Evolutionary conservation across 2,113 vertebrate genomes (phyloP).

Genomic region (Ifrita kowaldi): DNA sequence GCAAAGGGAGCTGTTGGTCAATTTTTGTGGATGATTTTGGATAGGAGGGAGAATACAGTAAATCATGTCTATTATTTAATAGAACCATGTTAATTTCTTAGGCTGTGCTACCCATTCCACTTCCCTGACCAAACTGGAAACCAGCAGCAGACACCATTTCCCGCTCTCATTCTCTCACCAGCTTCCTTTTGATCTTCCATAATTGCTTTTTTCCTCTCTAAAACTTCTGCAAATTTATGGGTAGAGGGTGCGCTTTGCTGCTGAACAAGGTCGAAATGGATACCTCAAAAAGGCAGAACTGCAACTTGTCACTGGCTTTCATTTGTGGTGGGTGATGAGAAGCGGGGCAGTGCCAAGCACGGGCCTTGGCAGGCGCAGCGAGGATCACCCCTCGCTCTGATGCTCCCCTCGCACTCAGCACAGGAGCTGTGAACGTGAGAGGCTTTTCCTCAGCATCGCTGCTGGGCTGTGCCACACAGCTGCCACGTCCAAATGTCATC

Average conservation of each 20-base stretch:
- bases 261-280: not conserved
- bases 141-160: not conserved
- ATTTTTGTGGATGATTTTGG: not conserved
- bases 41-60: not conserved
- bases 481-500: not conserved
- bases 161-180: rapidly evolving
- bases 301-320: not conserved
- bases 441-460: not conserved
- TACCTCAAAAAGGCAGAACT: not conserved
- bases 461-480: not conserved
- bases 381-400: not conserved
- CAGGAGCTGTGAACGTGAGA: not conserved
- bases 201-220: not conserved
- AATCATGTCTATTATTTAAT: not conserved
- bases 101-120: not conserved
- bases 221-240: not conserved
- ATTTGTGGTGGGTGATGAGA: not conserved
- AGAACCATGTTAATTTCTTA: not conserved
- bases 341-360: not conserved
- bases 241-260: not conserved
- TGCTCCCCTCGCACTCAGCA: not conserved
- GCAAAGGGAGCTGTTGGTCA: not conserved
- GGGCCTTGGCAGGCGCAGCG: not conserved
- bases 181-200: not conserved
- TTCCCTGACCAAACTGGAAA: not conserved